A percentile compares a stretch with the other conserved stretches of the same genome.
phyloP scores from a whole-genome alignment of 2,888 invertebrate species.

The Matsumyia berberina region DNA sequence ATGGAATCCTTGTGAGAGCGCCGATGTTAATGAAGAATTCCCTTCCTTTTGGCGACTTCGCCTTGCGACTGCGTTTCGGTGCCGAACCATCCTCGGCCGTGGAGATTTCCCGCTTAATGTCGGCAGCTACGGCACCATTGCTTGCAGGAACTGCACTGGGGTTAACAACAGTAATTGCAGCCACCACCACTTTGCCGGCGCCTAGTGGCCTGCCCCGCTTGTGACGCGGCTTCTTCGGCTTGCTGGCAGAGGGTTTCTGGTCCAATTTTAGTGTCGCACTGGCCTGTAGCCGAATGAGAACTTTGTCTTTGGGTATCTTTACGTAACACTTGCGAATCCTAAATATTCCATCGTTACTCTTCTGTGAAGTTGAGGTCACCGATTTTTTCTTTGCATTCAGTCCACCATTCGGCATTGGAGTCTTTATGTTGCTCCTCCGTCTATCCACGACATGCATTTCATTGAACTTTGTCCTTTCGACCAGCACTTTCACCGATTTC shows the following conservation, averaged over 20 bases:
- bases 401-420: not conserved
- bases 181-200: not conserved
- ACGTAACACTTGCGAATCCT: constrained; percentile 58
- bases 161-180: not conserved
- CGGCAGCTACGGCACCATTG: not conserved
- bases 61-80: constrained; percentile 37
- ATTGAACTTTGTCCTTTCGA: constrained; percentile 67
- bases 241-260: constrained; percentile 14
- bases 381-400: not conserved
- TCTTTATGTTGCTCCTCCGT: not conserved
- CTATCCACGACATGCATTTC: constrained; percentile 43
- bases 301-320: constrained; percentile 60
- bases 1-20: constrained; percentile 25
- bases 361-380: not conserved
- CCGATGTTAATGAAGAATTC: constrained; percentile 62
- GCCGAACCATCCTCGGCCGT: constrained; percentile 6
- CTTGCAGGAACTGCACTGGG: not conserved
- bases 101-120: constrained; percentile 38
- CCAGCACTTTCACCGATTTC: constrained; percentile 58
- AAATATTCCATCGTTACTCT: constrained; percentile 24
- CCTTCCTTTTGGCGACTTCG: constrained; percentile 7
- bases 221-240: constrained; percentile 16
- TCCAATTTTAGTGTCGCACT: not conserved
- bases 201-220: not conserved
- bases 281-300: constrained; percentile 22